Conservation (phyloP, 2,113 vertebrate genomes). For the Meriones unguiculatus region DNA sequence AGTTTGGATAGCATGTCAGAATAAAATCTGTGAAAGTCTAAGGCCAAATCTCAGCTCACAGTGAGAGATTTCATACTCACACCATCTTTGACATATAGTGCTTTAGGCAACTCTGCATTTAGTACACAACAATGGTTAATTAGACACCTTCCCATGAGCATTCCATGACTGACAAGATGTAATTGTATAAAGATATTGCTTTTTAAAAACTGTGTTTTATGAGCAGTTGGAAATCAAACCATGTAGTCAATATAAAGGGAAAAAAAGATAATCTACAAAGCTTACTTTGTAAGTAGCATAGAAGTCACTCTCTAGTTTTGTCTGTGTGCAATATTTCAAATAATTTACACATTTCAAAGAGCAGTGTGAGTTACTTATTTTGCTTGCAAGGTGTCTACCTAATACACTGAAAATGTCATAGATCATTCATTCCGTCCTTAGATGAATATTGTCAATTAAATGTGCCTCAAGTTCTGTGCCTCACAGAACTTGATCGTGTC, state of each 20-base stretch:
- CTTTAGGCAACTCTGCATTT: too few species aligned
- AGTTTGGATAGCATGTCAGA: background rate
- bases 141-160: background rate
- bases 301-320: too few species aligned
- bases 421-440: conserved; percentile 63
- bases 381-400: background rate
- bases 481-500: conserved; percentile 23
- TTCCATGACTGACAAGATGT: background rate
- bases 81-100: background rate
- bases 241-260: background rate
- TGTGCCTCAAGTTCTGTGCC: background rate
- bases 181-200: conserved; percentile 10
- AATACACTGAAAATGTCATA: conserved; percentile 51
- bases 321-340: background rate
- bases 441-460: conserved; percentile 71
- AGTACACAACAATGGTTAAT: background rate
- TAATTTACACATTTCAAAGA: background rate
- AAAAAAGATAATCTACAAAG: background rate
- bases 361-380: background rate
- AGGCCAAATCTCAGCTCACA: background rate
- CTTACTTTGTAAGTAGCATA: background rate
- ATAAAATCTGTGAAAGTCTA: background rate
- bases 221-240: background rate
- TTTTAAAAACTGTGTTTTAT: background rate
- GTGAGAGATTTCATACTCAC: background rate